These are phyloP conservation scores for Elysia chlorotica DNA, from an alignment of 1,140 invertebrate species.

Conservation along the genomic window DNA sequence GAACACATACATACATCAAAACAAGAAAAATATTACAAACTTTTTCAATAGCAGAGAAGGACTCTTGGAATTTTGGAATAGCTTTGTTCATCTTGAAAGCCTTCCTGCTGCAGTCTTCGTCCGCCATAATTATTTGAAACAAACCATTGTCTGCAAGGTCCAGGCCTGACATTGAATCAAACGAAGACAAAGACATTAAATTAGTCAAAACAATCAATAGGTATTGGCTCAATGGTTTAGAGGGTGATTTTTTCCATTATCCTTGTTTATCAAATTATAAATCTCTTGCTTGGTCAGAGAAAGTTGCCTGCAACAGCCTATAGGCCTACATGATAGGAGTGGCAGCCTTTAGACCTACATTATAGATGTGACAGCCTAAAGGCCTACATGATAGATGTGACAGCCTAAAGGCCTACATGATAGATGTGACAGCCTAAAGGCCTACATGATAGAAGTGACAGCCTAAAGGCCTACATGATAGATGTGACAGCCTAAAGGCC, in stretches of 20 bases:
- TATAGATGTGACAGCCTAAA: no score
- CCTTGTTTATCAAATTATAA: not conserved
- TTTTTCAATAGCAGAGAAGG: not conserved
- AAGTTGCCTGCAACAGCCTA: not conserved
- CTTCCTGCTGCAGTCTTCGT: conserved; percentile 81
- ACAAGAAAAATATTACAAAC: not conserved
- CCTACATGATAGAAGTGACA: no score
- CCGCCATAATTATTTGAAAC: conserved; percentile 32
- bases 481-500: no score
- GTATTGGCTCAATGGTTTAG: not conserved
- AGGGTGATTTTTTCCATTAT: not conserved
- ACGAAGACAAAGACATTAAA: not conserved
- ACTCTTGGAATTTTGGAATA: not conserved
- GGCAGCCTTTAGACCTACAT: not conserved
- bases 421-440: no score
- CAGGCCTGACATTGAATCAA: conserved; percentile 35
- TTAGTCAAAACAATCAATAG: not conserved
- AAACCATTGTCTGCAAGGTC: conserved; percentile 42
- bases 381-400: no score
- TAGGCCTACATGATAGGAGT: not conserved
- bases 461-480: no score
- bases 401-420: no score
- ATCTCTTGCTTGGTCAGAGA: not conserved
- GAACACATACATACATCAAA: not conserved
- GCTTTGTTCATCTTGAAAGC: conserved; percentile 62